Percentiles rank a stretch among this genome's conserved stretches.
These are phyloP conservation scores for Pipistrellus kuhlii DNA, from an alignment of 2,797 vertebrate genomes.

Conservation along the genomic window DNA sequence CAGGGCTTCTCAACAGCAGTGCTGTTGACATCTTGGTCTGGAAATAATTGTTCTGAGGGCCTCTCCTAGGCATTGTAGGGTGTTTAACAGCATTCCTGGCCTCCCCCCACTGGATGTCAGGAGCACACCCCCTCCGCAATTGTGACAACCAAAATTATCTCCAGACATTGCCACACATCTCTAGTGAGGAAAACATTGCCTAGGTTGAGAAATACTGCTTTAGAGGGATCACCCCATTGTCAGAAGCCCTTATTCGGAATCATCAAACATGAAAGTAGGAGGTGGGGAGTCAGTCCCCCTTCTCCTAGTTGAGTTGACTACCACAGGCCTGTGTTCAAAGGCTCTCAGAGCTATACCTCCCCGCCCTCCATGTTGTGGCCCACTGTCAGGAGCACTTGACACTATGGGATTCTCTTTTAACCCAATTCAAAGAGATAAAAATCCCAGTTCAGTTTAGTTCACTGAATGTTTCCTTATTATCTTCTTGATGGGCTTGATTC, in stretches of 20 bases:
- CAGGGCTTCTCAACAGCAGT: neutral
- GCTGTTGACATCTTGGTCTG: neutral
- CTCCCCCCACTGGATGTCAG: neutral
- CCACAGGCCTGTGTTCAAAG: neutral
- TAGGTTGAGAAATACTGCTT: neutral
- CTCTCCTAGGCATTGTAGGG: neutral
- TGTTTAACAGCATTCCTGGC: neutral
- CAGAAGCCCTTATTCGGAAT: neutral
- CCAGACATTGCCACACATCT: neutral
- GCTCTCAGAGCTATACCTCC: neutral
- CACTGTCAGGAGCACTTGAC: neutral
- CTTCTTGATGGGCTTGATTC: neutral
- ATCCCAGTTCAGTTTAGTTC: neutral
- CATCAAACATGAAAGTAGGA: neutral
- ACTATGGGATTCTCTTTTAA: neutral
- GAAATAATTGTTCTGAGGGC: neutral
- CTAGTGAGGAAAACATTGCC: neutral
- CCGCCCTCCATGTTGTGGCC: neutral
- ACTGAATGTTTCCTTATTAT: neutral
- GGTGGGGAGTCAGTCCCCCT: neutral
- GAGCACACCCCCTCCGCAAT: neutral
- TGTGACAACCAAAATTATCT: neutral
- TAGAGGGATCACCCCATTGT: too few species aligned
- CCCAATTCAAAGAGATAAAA: conserved; percentile 18
- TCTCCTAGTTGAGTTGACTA: neutral